Percentiles rank a stretch among this genome's conserved stretches.
Conservation (phyloP, 2,888 invertebrate species). For the Sialis lutaria region DNA sequence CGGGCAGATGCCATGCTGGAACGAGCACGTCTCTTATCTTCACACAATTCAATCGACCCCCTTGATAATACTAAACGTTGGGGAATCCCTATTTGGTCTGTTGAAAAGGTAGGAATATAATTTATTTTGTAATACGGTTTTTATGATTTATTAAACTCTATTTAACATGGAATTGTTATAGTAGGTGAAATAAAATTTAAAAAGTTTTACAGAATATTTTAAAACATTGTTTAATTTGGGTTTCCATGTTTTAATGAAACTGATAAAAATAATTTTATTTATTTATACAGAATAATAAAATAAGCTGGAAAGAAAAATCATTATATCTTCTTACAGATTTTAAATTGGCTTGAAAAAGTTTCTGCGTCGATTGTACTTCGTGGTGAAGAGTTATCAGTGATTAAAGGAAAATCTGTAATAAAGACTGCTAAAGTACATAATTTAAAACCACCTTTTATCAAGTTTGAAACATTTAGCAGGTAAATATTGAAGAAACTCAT, state of each 20-base stretch:
- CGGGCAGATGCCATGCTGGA: slow-evolving; percentile 72
- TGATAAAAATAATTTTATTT: too few relatives aligned
- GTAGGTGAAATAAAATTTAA: too few relatives aligned
- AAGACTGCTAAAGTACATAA: slow-evolving; percentile 29
- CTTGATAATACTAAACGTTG: slow-evolving; percentile 32
- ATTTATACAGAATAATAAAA: too few relatives aligned
- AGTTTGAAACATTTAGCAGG: slow-evolving; percentile 53
- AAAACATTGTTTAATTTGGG: too few relatives aligned
- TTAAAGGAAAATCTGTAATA: slow-evolving; percentile 4
- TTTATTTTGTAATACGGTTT: too few relatives aligned
- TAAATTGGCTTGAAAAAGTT: slow-evolving; percentile 42
- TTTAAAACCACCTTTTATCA: slow-evolving; percentile 50
- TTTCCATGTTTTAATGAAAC: too few relatives aligned
- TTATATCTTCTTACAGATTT: slow-evolving; percentile 10
- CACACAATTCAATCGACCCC: slow-evolving; percentile 20
- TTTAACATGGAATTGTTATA: too few relatives aligned
- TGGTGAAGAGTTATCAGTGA: slow-evolving; percentile 5
- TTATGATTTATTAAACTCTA: too few relatives aligned
- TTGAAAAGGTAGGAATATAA: slow-evolving; percentile 22
- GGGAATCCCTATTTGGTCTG: slow-evolving; percentile 34
- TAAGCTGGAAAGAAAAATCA: too few relatives aligned
- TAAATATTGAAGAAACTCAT: slow-evolving; percentile 20
- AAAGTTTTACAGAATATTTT: too few relatives aligned
- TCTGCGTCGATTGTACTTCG: slow-evolving; percentile 30
- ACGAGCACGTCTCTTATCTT: slow-evolving; percentile 33